Conservation (phyloP, 2,113 vertebrate genomes). For the Oncorhynchus nerka region DNA sequence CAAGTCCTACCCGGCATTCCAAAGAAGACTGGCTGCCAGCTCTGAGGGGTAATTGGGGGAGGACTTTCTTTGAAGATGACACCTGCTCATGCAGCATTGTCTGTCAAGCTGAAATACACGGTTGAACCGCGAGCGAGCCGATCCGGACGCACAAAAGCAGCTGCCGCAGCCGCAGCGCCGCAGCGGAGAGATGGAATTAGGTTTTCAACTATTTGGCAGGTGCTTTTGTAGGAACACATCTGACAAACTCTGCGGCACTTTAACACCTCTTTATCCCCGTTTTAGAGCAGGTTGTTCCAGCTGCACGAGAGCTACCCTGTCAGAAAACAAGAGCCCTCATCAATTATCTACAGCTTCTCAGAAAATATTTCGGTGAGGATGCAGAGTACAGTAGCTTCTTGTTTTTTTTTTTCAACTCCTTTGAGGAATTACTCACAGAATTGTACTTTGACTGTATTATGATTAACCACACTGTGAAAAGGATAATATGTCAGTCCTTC, state of each 20-base stretch:
- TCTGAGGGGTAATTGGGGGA: constrained; percentile 36
- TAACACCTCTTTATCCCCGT: constrained; percentile 37
- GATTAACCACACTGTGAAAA: not conserved
- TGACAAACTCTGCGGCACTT: constrained; percentile 46
- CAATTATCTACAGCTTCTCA: constrained; percentile 33
- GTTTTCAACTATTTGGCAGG: not conserved
- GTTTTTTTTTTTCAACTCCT: not conserved
- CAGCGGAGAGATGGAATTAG: not conserved
- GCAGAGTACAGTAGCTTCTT: not conserved
- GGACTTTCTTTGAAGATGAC: constrained; percentile 57
- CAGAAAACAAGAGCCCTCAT: constrained; percentile 30
- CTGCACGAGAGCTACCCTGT: constrained; percentile 22
- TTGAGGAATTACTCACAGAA: not conserved
- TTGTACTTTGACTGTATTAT: not conserved
- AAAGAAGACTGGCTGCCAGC: constrained; percentile 7
- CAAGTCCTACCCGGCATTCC: constrained; percentile 17
- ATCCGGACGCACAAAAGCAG: too few species aligned
- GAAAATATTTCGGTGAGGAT: not conserved
- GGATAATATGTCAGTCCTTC: not conserved
- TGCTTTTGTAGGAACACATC: constrained; percentile 43
- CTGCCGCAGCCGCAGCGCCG: not conserved
- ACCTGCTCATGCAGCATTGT: constrained; percentile 40
- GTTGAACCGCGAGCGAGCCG: constrained; percentile 6
- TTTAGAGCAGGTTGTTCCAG: constrained; percentile 36
- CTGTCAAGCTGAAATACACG: constrained; percentile 25